Percentiles rank a stretch among this genome's conserved stretches.
phyloP scores from a whole-genome alignment of 2,113 vertebrate species.

The Mohoua ochrocephala region DNA sequence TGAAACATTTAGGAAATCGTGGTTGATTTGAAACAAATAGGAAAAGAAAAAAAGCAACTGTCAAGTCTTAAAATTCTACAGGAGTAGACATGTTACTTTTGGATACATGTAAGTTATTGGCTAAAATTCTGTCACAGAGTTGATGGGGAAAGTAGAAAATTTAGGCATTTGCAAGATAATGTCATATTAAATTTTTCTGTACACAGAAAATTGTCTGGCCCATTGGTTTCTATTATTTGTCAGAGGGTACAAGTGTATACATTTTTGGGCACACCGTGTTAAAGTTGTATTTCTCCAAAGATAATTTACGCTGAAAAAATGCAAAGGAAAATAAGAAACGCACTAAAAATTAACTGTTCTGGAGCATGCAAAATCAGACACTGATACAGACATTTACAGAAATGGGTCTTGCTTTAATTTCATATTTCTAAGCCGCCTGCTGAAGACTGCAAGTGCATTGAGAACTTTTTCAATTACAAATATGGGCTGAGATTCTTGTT shows the following conservation, averaged over 20 bases:
- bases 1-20: not conserved
- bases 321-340: not conserved
- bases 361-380: not conserved
- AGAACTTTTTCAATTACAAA: not conserved
- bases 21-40: not conserved
- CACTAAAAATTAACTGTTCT: not conserved
- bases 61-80: not conserved
- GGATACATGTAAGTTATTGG: not conserved
- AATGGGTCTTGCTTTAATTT: not conserved
- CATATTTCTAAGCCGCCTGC: not conserved
- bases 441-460: not conserved
- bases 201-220: not conserved
- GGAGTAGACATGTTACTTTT: not conserved
- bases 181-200: not conserved
- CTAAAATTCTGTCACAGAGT: not conserved
- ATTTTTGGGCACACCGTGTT: not conserved
- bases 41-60: not conserved
- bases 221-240: not conserved
- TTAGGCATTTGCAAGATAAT: not conserved
- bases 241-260: not conserved
- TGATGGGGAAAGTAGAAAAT: not conserved
- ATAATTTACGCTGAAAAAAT: not conserved
- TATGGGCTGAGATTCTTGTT: not conserved
- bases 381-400: not conserved
- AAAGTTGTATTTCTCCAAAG: not conserved